Evolutionary conservation across 2,797 vertebrate species (phyloP), one percentile per base, ranked within the genome.

Genomic region (Astyanax mexicanus): DNA sequence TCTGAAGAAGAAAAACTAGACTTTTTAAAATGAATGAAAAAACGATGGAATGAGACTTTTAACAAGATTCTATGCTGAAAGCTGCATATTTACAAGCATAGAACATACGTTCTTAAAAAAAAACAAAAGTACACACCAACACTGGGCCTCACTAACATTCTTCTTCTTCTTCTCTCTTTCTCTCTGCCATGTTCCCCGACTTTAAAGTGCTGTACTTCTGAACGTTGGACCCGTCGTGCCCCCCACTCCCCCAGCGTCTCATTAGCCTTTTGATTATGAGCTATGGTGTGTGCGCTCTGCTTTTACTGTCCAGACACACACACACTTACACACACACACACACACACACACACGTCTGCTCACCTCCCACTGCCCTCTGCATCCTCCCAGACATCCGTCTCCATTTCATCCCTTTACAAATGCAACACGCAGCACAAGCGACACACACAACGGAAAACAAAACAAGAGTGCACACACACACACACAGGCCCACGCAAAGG

Each of bases 401-500:
- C 72, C 68, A 51, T 54, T 76, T 60, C 57, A 57, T 51, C 64
- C 67, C 25, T 55, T 29, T 29, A 52, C 13, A 55, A 15, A 55
- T 23, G 69, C 27, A 55, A 71, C 58, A 27, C 37, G 3, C 12
- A 23, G 19, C 4, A 55, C 23, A 23, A 55, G 4, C 27, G 27
- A 23, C 49, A 52, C 9, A 13, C 19, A 61, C 19, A 19, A 23
- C 27, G 25, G 54, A 54, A 8, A 55, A 15, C 29, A 27, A 10
- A 55, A 15, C 23, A 55, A n/a, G 6, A 51, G 68, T 60, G 60
- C 44, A 54, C 61, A 62, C 23, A 76, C 58, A 62, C 69, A 60
- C 65, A 35, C 47, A 62, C 23, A 76, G 58, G 62, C 69, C 60
- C 65, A 35, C 47, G 45, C 62, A 60, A 62, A 82, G 61, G 51